Conservation (phyloP, 2,113 vertebrate species). For the Bubo blakistoni region DNA sequence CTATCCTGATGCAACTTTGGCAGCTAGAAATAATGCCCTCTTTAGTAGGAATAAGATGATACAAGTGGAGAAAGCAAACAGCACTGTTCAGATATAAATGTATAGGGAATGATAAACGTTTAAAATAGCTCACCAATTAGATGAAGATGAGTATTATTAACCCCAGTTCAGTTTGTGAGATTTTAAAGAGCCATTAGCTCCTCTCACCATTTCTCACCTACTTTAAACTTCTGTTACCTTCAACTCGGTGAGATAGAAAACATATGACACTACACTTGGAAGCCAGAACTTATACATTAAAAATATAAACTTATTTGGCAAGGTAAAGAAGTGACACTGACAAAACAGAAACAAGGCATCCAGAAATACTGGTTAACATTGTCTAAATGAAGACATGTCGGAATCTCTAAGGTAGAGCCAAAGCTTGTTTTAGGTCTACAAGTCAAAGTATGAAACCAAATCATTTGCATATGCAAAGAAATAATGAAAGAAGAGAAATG, state of each 20-base stretch:
- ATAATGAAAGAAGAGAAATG: neutral
- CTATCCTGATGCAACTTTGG: neutral
- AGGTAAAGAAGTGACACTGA: neutral
- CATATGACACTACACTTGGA: neutral
- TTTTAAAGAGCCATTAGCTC: neutral
- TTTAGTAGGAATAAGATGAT: neutral
- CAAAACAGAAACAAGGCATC: neutral
- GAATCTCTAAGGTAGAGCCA: neutral
- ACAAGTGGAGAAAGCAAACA: neutral
- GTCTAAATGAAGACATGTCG: neutral
- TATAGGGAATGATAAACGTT: neutral
- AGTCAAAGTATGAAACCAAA: neutral
- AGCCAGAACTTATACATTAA: neutral
- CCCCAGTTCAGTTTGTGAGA: neutral
- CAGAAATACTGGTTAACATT: neutral
- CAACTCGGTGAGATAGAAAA: neutral
- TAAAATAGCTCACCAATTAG: neutral
- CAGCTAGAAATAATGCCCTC: neutral
- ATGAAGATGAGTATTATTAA: neutral
- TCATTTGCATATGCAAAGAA: neutral
- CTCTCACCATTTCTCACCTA: neutral
- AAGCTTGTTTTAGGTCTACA: neutral
- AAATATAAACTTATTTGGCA: neutral
- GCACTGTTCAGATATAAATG: too few relatives aligned
- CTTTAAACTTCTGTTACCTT: neutral